phyloP scores from a whole-genome alignment of 2,797 vertebrate genomes.

The Choloepus didactylus region DNA sequence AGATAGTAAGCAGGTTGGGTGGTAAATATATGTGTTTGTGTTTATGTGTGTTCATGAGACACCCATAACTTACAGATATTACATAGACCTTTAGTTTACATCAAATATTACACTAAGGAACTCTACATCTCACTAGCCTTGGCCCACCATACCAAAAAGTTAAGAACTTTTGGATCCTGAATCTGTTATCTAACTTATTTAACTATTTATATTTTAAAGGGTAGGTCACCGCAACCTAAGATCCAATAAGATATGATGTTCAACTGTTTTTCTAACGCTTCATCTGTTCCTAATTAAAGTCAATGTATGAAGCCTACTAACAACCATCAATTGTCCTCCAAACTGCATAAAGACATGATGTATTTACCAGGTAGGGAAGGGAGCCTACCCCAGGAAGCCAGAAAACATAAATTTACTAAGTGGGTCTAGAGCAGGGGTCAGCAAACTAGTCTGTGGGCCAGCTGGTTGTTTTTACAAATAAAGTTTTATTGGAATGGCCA shows the following conservation, averaged over 20 bases:
- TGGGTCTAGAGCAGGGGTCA: neutral
- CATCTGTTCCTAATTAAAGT: neutral
- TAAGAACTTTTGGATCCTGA: neutral
- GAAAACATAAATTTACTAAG: neutral
- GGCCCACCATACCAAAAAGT: neutral
- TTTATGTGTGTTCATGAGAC: neutral
- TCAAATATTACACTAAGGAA: neutral
- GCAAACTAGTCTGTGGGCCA: neutral
- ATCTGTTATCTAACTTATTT: conserved; percentile 10
- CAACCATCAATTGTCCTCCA: neutral
- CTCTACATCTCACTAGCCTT: neutral
- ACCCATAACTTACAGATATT: neutral
- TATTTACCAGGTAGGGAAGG: neutral
- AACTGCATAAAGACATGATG: neutral
- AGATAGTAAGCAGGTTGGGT: neutral
- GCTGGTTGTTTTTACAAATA: neutral
- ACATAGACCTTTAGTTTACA: neutral
- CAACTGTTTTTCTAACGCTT: neutral
- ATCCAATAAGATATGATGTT: neutral
- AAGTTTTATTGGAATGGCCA: neutral
- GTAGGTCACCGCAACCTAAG: neutral
- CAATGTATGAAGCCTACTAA: neutral
- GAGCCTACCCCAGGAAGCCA: neutral
- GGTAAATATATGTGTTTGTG: neutral
- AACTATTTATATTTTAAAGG: neutral